Evolutionary conservation across 1,140 invertebrate species (phyloP), one percentile per base, ranked within the genome.

Genomic region (Polyergus mexicanus): DNA sequence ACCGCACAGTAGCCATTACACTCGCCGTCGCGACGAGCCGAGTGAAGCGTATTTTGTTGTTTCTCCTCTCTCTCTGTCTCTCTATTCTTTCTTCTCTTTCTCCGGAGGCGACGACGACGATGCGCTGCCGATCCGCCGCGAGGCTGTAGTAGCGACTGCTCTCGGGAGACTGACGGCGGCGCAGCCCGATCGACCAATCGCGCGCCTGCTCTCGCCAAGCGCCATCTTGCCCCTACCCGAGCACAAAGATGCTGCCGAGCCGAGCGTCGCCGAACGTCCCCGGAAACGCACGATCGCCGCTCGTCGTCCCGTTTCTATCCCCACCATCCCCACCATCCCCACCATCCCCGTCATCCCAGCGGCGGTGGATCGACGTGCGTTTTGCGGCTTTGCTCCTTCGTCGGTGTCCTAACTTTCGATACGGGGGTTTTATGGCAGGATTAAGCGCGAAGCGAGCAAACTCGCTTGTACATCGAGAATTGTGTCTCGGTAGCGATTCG

Each of bases 141-240:
- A 86, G 41, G 78, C 63, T 85, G 81, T 89, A 63, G 44, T 72
- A 86, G 85, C 90, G 89, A 91, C 90, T 91, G 90, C 58, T 86
- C 89, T 91, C 89, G 85, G 88, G 85, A 91, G 86, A 91, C 86
- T 89, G 86, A 86, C 87, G 89, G 85, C 84, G 90, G 85, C 84
- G 90, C 89, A 86, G 89, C 81, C 89, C 86, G 85, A 89, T 91
- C 88, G 89, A 90, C 89, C 89, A 90, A 90, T 90, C 74, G 86
- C 88, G 58, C 44, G 62, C 74, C 84, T 51, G 72, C 90, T 83
- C 76, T 84, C 72, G 75, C 84, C 85, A 80, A 89, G 86, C 90
- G 89, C 90, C 90, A 91, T 91, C 90, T 91, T 91, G 90, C 89
- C 44, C 58, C 72, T 62, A 89, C 74, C 86, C 88, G 76, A 89